phyloP scores from a whole-genome alignment of 1,140 invertebrate species.

The Frieseomelitta varia region DNA sequence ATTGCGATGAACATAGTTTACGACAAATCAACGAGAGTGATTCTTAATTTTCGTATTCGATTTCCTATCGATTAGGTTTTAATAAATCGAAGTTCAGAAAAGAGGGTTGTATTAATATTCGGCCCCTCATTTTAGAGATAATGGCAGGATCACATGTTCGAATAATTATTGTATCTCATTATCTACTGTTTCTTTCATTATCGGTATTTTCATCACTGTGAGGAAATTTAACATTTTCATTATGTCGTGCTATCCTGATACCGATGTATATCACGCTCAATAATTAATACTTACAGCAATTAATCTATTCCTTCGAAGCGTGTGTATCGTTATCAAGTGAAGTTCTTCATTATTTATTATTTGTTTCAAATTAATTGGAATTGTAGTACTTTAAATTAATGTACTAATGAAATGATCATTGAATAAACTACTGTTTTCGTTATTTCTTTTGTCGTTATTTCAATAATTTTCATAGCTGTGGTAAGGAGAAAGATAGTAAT shows the following conservation, averaged over 20 bases:
- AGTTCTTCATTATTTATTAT: background rate
- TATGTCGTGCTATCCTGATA: background rate
- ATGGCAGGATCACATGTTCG: background rate
- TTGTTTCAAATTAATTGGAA: background rate
- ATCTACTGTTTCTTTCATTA: background rate
- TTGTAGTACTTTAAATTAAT: background rate
- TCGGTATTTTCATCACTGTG: background rate
- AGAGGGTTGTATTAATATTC: background rate
- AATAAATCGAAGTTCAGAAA: background rate
- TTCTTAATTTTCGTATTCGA: slow-evolving; percentile 1
- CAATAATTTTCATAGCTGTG: too few species aligned
- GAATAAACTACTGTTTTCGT: background rate
- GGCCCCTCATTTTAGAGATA: background rate
- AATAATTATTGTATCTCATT: background rate
- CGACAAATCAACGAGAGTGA: slow-evolving; percentile 1
- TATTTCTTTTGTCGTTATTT: too few species aligned
- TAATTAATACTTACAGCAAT: slow-evolving; percentile 10
- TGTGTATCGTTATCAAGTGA: background rate
- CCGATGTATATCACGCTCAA: background rate
- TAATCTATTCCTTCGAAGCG: background rate
- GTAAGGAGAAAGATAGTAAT: too few species aligned
- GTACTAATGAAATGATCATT: background rate
- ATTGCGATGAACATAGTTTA: background rate
- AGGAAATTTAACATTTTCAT: background rate
- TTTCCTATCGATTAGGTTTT: background rate